phyloP scores from a whole-genome alignment of 2,888 invertebrate species.

The Nowickia ferox region DNA sequence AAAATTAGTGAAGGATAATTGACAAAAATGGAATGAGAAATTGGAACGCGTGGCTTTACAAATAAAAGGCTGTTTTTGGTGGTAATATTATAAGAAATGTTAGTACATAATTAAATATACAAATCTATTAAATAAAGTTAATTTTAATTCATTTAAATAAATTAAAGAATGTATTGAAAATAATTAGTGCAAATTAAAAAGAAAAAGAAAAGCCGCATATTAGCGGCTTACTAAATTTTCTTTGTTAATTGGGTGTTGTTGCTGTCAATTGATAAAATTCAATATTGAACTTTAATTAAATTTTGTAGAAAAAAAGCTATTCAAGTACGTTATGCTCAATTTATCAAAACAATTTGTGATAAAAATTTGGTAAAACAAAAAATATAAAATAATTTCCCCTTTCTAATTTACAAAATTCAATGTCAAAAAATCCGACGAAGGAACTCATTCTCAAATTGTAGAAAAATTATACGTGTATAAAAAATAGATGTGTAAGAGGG shows the following conservation, averaged over 20 bases:
- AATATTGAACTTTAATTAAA: constrained; percentile 50
- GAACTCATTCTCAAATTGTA: constrained; percentile 52
- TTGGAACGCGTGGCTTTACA: constrained; percentile 47
- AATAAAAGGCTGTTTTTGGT: constrained; percentile 7
- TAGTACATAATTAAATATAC: not conserved
- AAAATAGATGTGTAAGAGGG: constrained; percentile 49
- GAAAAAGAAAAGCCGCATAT: constrained; percentile 13
- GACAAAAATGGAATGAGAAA: constrained; percentile 16
- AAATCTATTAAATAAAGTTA: not conserved
- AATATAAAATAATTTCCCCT: constrained; percentile 32
- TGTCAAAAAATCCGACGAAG: constrained; percentile 68
- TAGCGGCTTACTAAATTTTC: constrained; percentile 6
- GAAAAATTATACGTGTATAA: constrained; percentile 65
- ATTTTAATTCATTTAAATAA: constrained; percentile 11
- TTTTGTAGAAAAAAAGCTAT: constrained; percentile 29
- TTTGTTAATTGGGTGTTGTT: constrained; percentile 15
- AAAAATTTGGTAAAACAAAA: constrained; percentile 38
- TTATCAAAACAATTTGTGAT: constrained; percentile 52
- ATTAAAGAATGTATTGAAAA: not conserved
- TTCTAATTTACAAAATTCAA: constrained; percentile 67
- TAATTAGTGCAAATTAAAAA: constrained; percentile 12
- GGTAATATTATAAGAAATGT: not conserved
- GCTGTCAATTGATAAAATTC: constrained; percentile 48
- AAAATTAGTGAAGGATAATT: constrained; percentile 53
- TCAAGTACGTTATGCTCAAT: constrained; percentile 50